phyloP scores from a whole-genome alignment of 2,113 vertebrate species.

The Perognathus longimembris region DNA sequence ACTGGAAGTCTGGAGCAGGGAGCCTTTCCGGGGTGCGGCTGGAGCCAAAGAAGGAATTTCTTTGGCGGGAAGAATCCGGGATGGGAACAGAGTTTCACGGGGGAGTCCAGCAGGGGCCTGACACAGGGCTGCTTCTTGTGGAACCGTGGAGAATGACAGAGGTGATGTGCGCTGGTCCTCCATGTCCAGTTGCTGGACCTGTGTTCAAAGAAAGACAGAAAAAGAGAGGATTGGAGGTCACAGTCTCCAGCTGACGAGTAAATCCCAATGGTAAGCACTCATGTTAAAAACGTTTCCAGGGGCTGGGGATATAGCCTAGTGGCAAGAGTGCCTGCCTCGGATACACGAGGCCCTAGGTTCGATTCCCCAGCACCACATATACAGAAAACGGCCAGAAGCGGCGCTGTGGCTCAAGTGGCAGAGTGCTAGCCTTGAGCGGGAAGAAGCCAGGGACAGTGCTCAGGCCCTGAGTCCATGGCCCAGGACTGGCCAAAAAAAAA shows the following conservation, averaged over 20 bases:
- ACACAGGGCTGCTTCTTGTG: conserved; percentile 56
- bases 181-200: conserved; percentile 74
- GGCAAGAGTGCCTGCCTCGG: too few relatives aligned
- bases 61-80: conserved; percentile 66
- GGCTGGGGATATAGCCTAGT: too few relatives aligned
- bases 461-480: too few relatives aligned
- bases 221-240: conserved; percentile 39
- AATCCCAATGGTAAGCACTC: background rate
- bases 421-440: too few relatives aligned
- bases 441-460: too few relatives aligned
- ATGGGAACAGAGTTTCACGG: conserved; percentile 61
- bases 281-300: background rate
- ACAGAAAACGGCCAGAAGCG: too few relatives aligned
- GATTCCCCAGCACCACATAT: too few relatives aligned
- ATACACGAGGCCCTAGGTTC: too few relatives aligned
- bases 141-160: conserved; percentile 39
- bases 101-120: conserved; percentile 60
- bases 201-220: conserved; percentile 23
- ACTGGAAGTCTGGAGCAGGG: conserved; percentile 51
- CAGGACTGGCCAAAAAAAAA: too few relatives aligned
- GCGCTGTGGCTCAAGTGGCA: too few relatives aligned
- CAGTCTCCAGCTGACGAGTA: background rate
- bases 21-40: conserved; percentile 13
- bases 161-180: conserved; percentile 65
- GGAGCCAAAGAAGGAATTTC: conserved; percentile 67